A percentile compares a stretch with the other conserved stretches of the same genome.
Evolutionary conservation across 2,113 vertebrate genomes (phyloP).

Genomic region (Chloropsis cyanopogon): DNA sequence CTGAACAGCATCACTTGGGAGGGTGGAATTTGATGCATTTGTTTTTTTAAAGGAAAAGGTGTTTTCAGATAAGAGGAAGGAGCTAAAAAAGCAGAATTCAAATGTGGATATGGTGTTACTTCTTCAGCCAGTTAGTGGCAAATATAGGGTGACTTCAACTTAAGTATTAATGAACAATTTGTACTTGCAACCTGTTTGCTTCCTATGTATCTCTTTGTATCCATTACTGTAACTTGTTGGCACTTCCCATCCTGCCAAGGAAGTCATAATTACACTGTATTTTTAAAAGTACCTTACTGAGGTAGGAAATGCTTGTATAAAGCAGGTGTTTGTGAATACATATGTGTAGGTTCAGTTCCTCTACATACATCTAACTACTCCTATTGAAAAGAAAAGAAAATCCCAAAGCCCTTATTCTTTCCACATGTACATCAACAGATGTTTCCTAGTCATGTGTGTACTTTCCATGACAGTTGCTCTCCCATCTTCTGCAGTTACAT

Average conservation of each 20-base stretch:
- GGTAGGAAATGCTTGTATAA: not conserved
- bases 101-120: not conserved
- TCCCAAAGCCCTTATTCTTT: not conserved
- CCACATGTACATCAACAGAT: not conserved
- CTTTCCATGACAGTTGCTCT: not conserved
- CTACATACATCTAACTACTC: not conserved
- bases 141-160: not conserved
- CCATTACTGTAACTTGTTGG: not conserved
- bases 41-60: not conserved
- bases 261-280: not conserved
- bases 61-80: not conserved
- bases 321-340: not conserved
- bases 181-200: not conserved
- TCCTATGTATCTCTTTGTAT: not conserved
- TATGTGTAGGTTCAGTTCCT: not conserved
- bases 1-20: not conserved
- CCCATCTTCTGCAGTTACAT: not conserved
- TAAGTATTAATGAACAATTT: not conserved
- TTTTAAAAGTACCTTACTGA: not conserved
- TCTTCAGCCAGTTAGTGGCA: not conserved
- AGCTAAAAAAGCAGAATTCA: not conserved
- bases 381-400: not conserved
- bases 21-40: not conserved
- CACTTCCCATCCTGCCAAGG: not conserved
- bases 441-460: not conserved